A percentile compares a stretch with the other conserved stretches of the same genome.
phyloP scores from a whole-genome alignment of 1,140 invertebrate species.

The Idris sp. region DNA sequence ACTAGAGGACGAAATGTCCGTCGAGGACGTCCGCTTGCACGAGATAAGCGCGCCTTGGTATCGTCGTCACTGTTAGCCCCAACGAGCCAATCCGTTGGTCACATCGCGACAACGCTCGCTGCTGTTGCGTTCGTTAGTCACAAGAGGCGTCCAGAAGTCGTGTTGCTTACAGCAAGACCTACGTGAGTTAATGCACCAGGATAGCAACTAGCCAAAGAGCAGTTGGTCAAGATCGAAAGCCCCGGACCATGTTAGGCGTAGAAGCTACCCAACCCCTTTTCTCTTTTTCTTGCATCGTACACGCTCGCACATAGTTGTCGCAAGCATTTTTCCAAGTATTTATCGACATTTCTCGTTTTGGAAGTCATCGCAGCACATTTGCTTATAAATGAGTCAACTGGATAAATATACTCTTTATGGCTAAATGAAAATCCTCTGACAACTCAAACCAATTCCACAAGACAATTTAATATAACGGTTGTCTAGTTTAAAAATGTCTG shows the following conservation, averaged over 20 bases:
- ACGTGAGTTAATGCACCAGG: conserved; percentile 57
- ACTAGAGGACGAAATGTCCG: conserved; percentile 52
- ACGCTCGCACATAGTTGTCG: conserved; percentile 20
- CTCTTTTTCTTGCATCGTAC: no score
- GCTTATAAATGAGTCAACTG: conserved; percentile 35
- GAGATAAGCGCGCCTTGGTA: conserved; percentile 44
- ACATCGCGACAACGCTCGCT: conserved; percentile 54
- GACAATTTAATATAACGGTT: no score
- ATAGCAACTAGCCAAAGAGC: conserved; percentile 32
- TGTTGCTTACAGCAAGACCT: conserved; percentile 56
- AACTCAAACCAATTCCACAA: no score
- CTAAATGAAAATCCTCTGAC: no score
- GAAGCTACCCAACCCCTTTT: conserved; percentile 44
- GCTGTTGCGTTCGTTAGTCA: conserved; percentile 62
- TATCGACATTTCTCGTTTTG: conserved; percentile 45
- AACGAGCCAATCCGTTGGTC: conserved; percentile 52
- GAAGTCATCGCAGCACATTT: conserved; percentile 50
- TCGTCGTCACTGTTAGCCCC: conserved; percentile 22
- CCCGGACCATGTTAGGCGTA: conserved; percentile 55
- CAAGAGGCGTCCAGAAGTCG: conserved; percentile 58
- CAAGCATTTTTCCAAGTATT: conserved; percentile 16
- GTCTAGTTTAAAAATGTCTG: no score
- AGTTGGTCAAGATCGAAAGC: conserved; percentile 59
- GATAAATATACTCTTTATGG: conserved; percentile 44
- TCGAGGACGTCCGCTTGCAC: conserved; percentile 49